Evolutionary conservation across 2,797 vertebrate genomes (phyloP), one percentile per base, ranked within the genome.

Genomic region (Halcyon badia): DNA sequence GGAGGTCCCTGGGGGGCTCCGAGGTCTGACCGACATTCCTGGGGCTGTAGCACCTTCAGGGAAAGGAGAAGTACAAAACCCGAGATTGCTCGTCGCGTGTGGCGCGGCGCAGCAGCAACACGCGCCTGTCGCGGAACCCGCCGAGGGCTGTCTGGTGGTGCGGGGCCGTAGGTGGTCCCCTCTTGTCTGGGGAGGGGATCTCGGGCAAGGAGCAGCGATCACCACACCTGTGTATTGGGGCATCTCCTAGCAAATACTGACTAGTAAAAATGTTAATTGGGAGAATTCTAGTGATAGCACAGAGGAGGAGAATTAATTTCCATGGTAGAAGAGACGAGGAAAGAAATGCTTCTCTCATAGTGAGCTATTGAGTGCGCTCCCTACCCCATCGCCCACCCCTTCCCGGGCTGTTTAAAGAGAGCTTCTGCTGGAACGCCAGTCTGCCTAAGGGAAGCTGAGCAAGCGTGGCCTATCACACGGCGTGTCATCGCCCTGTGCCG

Each of bases 261-360:
- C 44, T 89, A 75, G 92, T 96, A 90, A 60, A 95, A 85, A 95
- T 87, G 80, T 90, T 94, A 97, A 96, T 96, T 93, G 95, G 87
- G 86, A 83, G 94, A 95, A 94, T 95, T 90, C 77, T 42, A 90
- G 46, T 0, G 3, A 33, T 68, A 96, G 88, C 83, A 65, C 75
- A 87, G 71, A 96, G 95, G 73, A 95, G 80, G 60, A 87, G 85
- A 86, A 89, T 88, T 92, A 89, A 93, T 92, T 95, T 94, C 79
- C 49, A 28, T 41, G 61, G 57, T 84, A 73, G 86, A 87, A 84
- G 30, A 89, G 54, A 30, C 2, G 0, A 83, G 62, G 73, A 84
- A 90, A 89, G 68, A 80, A 91, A 69, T 69, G 25, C 83, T 84
- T 4, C 5, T 88, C 83, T 82, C 68, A 5, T 61, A 91, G 60